A percentile compares a stretch with the other conserved stretches of the same genome.
These are phyloP conservation scores for Polypterus senegalus DNA, from an alignment of 2,113 vertebrate genomes.

Conservation along the genomic window DNA sequence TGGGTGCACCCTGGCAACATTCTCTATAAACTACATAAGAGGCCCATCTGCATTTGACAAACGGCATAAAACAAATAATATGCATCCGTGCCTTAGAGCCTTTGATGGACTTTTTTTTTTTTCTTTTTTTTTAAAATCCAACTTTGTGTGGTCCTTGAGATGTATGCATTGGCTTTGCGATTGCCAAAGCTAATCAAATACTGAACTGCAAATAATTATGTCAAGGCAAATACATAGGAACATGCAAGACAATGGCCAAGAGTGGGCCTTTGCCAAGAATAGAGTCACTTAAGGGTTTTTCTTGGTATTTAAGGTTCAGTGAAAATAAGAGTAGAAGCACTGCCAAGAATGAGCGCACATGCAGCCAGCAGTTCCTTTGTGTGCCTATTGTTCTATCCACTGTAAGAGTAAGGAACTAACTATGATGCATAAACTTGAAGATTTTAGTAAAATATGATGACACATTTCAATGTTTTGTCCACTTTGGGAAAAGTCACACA, in stretches of 20 bases:
- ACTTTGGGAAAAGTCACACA: constrained; percentile 34
- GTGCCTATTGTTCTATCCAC: constrained; percentile 37
- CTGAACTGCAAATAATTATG: constrained; percentile 38
- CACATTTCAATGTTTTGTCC: constrained; percentile 32
- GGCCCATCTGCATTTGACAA: neutral
- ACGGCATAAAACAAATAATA: neutral
- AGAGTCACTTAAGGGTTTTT: constrained; percentile 46
- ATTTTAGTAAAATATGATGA: constrained; percentile 38
- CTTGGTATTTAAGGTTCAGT: constrained; percentile 49
- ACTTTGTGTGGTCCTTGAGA: constrained; percentile 23
- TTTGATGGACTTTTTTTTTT: constrained; percentile 20
- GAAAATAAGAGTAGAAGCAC: constrained; percentile 39
- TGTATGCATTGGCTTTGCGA: constrained; percentile 28
- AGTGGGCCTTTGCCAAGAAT: constrained; percentile 27
- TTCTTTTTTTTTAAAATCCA: neutral
- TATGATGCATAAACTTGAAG: constrained; percentile 36
- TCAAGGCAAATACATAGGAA: constrained; percentile 31
- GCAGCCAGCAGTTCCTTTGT: constrained; percentile 50
- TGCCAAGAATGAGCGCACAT: constrained; percentile 47
- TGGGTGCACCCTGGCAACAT: neutral
- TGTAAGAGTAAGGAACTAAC: constrained; percentile 53
- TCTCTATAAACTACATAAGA: neutral
- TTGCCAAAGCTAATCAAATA: constrained; percentile 34
- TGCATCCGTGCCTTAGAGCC: constrained; percentile 12
- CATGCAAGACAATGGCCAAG: constrained; percentile 32